These are phyloP conservation scores for Sinocyclocheilus rhinocerous DNA, from an alignment of 2,113 vertebrate species.

Conservation along the genomic window DNA sequence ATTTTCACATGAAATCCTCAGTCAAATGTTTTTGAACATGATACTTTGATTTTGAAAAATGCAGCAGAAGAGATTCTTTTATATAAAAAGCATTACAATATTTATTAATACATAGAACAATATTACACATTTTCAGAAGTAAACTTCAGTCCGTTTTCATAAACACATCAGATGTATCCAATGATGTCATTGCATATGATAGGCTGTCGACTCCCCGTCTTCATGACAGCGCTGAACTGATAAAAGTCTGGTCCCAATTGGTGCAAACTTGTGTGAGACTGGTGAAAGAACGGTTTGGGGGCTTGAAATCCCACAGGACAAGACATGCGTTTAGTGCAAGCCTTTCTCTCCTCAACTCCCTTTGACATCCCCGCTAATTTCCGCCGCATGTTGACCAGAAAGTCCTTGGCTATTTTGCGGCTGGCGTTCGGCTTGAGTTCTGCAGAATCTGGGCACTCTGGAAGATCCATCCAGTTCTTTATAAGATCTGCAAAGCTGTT, in stretches of 20 bases:
- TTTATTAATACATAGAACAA: background rate
- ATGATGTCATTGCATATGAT: slow-evolving; percentile 95
- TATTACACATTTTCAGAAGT: background rate
- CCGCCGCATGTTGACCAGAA: slow-evolving; percentile 87
- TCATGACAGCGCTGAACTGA: slow-evolving; percentile 88
- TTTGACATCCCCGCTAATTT: slow-evolving; percentile 84
- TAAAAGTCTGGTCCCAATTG: slow-evolving; percentile 84
- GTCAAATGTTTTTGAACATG: background rate
- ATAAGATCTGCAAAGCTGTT: slow-evolving; percentile 98
- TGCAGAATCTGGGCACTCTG: slow-evolving; percentile 80
- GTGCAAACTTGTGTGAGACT: slow-evolving; percentile 85
- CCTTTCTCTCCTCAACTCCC: slow-evolving; percentile 67
- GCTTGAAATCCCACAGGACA: slow-evolving; percentile 84
- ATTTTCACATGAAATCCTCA: background rate
- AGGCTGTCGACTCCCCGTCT: slow-evolving; percentile 92
- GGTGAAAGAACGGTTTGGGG: slow-evolving; percentile 85
- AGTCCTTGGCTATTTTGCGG: slow-evolving; percentile 85
- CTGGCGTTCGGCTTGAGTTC: slow-evolving; percentile 68
- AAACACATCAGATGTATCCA: slow-evolving; percentile 84
- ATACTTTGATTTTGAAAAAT: too few species aligned
- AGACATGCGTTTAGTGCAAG: slow-evolving; percentile 82
- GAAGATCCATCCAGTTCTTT: slow-evolving; percentile 98
- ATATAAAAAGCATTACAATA: slow-evolving; percentile 21
- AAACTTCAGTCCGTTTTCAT: slow-evolving; percentile 9
- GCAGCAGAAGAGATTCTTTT: background rate